Conservation (phyloP, 2,888 invertebrate species). For the Cryptocephalus moraei region DNA sequence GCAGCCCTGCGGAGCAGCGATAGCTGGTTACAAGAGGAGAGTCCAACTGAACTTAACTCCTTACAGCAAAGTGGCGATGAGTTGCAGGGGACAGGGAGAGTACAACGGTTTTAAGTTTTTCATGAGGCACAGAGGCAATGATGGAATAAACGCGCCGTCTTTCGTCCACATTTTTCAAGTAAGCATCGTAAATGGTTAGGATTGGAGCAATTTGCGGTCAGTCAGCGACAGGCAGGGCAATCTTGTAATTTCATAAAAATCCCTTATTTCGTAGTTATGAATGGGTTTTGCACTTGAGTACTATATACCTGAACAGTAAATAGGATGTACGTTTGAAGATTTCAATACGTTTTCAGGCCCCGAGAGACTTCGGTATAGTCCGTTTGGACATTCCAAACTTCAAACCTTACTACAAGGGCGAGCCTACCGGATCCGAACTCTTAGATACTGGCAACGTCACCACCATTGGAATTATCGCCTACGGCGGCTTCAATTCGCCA, state of each 20-base stretch:
- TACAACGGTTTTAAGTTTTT: conserved; percentile 36
- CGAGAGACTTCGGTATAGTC: conserved; percentile 15
- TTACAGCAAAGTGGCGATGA: conserved; percentile 26
- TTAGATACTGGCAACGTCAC: conserved; percentile 35
- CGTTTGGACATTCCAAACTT: conserved; percentile 33
- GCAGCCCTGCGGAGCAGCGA: conserved; percentile 37
- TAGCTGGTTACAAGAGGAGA: conserved; percentile 33
- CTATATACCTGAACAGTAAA: too few species aligned
- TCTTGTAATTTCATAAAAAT: too few species aligned
- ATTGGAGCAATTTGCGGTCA: too few species aligned
- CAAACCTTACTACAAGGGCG: conserved; percentile 36
- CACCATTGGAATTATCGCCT: conserved; percentile 36
- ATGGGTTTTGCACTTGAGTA: too few species aligned
- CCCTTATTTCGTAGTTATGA: too few species aligned
- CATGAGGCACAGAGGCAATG: conserved; percentile 31
- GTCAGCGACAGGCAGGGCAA: too few species aligned
- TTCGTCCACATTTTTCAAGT: conserved; percentile 25
- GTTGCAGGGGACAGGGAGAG: conserved; percentile 34
- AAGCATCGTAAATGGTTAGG: conserved; percentile 9
- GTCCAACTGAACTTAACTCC: conserved; percentile 28
- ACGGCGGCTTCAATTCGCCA: conserved; percentile 37
- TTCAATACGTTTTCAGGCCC: conserved; percentile 7
- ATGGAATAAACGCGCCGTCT: conserved; percentile 28
- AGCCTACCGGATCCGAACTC: conserved; percentile 26
- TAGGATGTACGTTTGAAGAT: too few species aligned